Conservation (phyloP, 2,888 invertebrate species). For the Mythimna lalbum region DNA sequence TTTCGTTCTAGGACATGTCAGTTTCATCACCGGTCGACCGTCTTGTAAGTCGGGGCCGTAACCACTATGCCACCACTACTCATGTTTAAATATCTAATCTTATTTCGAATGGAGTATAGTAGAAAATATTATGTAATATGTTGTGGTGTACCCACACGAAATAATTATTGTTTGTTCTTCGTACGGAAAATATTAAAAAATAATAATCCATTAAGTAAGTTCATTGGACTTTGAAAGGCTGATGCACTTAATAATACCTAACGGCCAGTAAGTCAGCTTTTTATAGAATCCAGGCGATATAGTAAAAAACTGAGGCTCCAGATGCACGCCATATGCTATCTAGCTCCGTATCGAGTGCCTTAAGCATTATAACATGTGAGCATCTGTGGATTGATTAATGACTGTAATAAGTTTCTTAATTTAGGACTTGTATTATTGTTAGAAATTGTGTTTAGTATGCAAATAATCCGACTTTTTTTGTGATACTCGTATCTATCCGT, state of each 20-base stretch:
- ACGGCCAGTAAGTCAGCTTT: slow-evolving; percentile 13
- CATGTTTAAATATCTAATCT: too few relatives aligned
- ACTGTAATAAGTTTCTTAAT: slow-evolving; percentile 12
- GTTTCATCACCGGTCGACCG: too few relatives aligned
- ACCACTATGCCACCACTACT: too few relatives aligned
- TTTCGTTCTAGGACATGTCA: too few relatives aligned
- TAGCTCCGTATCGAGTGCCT: slow-evolving; percentile 11
- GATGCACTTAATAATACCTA: slow-evolving; percentile 21
- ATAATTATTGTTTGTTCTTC: too few relatives aligned
- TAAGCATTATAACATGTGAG: slow-evolving; percentile 14
- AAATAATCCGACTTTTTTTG: neutral
- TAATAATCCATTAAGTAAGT: slow-evolving; percentile 1
- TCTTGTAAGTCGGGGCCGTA: too few relatives aligned
- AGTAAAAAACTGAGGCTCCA: slow-evolving; percentile 23
- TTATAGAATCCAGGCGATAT: slow-evolving; percentile 11
- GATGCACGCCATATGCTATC: slow-evolving; percentile 43
- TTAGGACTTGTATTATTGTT: slow-evolving; percentile 4
- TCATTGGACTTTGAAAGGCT: slow-evolving; percentile 14
- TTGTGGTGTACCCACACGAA: too few relatives aligned
- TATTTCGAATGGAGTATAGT: too few relatives aligned
- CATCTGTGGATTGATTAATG: slow-evolving; percentile 26
- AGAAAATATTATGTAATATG: too few relatives aligned
- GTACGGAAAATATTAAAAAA: neutral
- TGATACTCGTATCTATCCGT: too few relatives aligned
- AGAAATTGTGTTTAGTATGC: neutral